phyloP scores from a whole-genome alignment of 2,888 invertebrate genomes.

The Platerodrilus igneus region DNA sequence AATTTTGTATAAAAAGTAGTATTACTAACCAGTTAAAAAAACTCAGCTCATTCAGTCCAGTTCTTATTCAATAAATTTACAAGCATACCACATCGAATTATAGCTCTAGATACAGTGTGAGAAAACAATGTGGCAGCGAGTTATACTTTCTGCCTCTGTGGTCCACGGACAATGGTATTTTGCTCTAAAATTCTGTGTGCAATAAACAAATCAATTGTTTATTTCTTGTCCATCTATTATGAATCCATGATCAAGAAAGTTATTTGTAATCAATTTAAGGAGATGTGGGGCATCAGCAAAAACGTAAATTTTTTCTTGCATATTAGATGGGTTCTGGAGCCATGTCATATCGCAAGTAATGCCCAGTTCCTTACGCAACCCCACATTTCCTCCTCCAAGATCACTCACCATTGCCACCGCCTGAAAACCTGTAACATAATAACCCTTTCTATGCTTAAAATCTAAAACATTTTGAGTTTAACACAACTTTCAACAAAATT shows the following conservation, averaged over 20 bases:
- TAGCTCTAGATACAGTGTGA: conserved; percentile 24
- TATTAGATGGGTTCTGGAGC: conserved; percentile 22
- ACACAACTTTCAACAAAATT: conserved; percentile 21
- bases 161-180: conserved; percentile 8
- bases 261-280: conserved; percentile 24
- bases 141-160: conserved; percentile 22
- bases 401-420: conserved; percentile 31
- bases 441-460: too few relatives aligned
- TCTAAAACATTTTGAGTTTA: too few relatives aligned
- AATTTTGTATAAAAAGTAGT: too few relatives aligned
- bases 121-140: conserved; percentile 30
- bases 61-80: conserved; percentile 16
- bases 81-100: conserved; percentile 21
- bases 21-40: conserved; percentile 26
- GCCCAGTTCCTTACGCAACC: conserved; percentile 19
- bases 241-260: conserved; percentile 25
- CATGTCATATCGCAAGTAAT: conserved; percentile 14
- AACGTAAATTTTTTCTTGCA: too few relatives aligned
- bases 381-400: conserved; percentile 26
- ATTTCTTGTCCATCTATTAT: conserved; percentile 21
- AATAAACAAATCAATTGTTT: conserved; percentile 25
- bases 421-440: conserved; percentile 26
- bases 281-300: conserved; percentile 27
- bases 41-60: conserved; percentile 24
- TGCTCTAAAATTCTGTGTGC: conserved; percentile 24